These are phyloP conservation scores for Tokudaia muenninki DNA, from an alignment of 2,797 vertebrate genomes.

Conservation along the genomic window DNA sequence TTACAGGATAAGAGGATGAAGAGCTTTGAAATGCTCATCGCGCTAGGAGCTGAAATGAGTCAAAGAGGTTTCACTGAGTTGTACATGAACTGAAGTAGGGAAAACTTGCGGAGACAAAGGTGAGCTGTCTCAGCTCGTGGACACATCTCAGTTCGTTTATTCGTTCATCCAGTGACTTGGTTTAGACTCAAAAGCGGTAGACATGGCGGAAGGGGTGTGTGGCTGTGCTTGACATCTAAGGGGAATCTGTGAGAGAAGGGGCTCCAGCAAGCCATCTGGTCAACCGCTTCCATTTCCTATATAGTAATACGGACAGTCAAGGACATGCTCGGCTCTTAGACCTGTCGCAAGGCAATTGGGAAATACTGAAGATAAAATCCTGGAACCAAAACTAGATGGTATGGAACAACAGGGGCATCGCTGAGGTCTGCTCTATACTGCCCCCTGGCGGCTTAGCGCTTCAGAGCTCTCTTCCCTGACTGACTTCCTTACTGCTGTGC, in stretches of 20 bases:
- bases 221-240: background rate
- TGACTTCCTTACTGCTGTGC: background rate
- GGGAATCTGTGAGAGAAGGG: background rate
- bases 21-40: background rate
- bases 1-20: background rate
- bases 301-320: background rate
- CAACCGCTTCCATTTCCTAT: rapidly evolving
- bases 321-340: background rate
- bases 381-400: background rate
- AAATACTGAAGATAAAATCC: background rate
- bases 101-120: background rate
- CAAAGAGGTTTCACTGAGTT: background rate
- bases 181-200: background rate
- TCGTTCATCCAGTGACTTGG: background rate
- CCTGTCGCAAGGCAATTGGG: background rate
- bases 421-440: background rate
- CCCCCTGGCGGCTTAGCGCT: background rate
- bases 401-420: background rate
- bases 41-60: rapidly evolving
- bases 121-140: background rate
- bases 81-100: background rate
- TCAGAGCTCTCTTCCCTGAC: background rate
- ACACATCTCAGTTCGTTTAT: background rate
- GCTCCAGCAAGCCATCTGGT: background rate
- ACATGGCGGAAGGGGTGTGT: background rate